Evolutionary conservation across 2,888 invertebrate genomes (phyloP).

Genomic region (Pollenia amentaria): DNA sequence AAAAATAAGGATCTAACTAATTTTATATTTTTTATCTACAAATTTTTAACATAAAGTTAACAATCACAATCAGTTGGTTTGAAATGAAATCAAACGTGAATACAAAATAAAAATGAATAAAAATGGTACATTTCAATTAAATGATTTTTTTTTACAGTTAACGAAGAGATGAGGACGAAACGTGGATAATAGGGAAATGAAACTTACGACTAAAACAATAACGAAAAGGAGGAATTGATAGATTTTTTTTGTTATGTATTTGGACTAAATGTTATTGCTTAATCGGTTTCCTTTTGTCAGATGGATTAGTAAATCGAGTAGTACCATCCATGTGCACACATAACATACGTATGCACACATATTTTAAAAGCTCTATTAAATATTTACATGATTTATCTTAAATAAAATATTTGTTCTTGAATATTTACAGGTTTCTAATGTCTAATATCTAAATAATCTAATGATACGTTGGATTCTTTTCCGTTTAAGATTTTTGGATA

Average conservation of each 20-base stretch:
- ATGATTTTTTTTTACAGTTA: conserved; percentile 33
- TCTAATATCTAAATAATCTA: conserved; percentile 51
- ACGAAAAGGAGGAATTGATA: conserved; percentile 38
- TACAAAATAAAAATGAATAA: conserved; percentile 12
- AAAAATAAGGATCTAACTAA: conserved; percentile 20
- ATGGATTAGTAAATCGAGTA: neutral
- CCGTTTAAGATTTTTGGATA: conserved; percentile 31
- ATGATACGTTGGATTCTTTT: conserved; percentile 71
- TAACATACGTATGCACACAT: neutral
- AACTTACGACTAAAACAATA: conserved; percentile 57
- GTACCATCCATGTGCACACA: neutral
- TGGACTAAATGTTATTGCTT: conserved; percentile 72
- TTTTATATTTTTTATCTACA: conserved; percentile 24
- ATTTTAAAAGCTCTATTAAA: conserved; percentile 43
- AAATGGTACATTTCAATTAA: neutral
- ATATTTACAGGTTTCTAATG: conserved; percentile 55
- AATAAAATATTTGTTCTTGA: conserved; percentile 37
- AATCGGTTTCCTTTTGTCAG: conserved; percentile 55
- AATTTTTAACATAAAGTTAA: conserved; percentile 54
- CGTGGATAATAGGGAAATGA: neutral
- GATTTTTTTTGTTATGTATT: conserved; percentile 39
- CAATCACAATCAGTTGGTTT: conserved; percentile 72
- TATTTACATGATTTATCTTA: conserved; percentile 44
- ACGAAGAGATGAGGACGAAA: neutral
- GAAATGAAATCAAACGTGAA: conserved; percentile 61